Base-by-base conservation (phyloP, 1,140 invertebrate species). In the Heliconius hewitsoni region DNA sequence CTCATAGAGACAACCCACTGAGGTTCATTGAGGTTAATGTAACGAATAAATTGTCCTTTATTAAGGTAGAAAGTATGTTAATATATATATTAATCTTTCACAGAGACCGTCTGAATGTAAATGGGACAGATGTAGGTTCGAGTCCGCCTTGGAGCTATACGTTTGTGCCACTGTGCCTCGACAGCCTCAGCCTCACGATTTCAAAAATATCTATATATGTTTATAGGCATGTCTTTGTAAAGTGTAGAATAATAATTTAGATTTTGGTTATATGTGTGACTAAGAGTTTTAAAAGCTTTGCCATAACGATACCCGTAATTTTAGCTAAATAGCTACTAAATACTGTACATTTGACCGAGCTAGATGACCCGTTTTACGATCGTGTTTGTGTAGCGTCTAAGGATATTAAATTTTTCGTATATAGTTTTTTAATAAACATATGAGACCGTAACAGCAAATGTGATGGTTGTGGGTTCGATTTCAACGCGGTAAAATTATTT, bases 21-120 rank as follows among this genome's bases (percentile, higher is more conserved):
- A 34, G 5, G 34, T 34, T 34, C 34, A 11, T 66, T n/a, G 60
- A 66, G 60, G 60, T 66, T 66, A 66, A 66, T 66, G 60, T 16
- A 16, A 30, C 23, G 27, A 66, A 66, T 66, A 66, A 66, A 66
- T 66, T 30, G 23, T 27, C 60, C 60, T 66, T 66, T 66, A 66
- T 66, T 30, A 30, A 30, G 60, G 27, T 66, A 27, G 11, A 66
- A 30, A 66, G 11, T 30, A 37, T 37, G 6, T 37, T 37, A 37
- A 37, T 37, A 66, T 34, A 34, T 34, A 34, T 34, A 2, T 34
- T 60, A 60, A 60, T 60, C n/a, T n/a, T 60, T 60, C 1, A 8
- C 3, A 6, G 8, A 27, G 8, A 3, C 3, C 3, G 55, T 60
- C n/a, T 52, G 18, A 1, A 5, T 18, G 13, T 52, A 19, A 52